These are phyloP conservation scores for Musca domestica DNA, from an alignment of 1,140 invertebrate species.

Conservation along the genomic window DNA sequence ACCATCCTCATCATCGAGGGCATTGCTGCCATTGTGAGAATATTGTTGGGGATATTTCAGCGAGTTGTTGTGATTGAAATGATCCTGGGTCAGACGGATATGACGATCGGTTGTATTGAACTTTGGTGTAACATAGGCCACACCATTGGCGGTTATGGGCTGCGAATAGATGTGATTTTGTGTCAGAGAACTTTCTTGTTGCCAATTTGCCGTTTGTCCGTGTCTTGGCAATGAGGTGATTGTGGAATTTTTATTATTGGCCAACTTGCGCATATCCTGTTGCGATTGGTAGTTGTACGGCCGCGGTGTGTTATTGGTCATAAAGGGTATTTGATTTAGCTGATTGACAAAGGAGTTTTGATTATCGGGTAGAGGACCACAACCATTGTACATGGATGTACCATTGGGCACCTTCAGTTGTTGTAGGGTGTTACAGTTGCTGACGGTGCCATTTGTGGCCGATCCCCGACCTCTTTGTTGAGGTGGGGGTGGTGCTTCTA, in stretches of 20 bases:
- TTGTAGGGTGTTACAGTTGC: conserved; percentile 31
- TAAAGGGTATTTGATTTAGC: conserved; percentile 52
- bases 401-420: conserved; percentile 47
- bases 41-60: conserved; percentile 18
- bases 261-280: conserved; percentile 45
- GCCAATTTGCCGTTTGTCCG: conserved; percentile 10
- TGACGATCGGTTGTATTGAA: conserved; percentile 23
- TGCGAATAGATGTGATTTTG: conserved; percentile 43
- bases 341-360: conserved; percentile 44
- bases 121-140: conserved; percentile 6
- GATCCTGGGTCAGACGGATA: conserved; percentile 48
- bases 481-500: conserved; percentile 63
- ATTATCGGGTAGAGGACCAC: conserved; percentile 2
- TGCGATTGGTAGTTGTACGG: conserved; percentile 34
- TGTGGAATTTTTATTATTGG: conserved; percentile 32
- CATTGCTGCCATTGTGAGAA: not conserved
- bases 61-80: conserved; percentile 48
- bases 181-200: conserved; percentile 44
- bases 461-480: conserved; percentile 47
- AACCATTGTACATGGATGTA: conserved; percentile 16
- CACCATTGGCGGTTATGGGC: conserved; percentile 39
- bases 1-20: conserved; percentile 10
- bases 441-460: not conserved
- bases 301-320: conserved; percentile 42
- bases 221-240: conserved; percentile 36